Evolutionary conservation across 2,113 vertebrate species (phyloP).

Genomic region (Cardinalis cardinalis): DNA sequence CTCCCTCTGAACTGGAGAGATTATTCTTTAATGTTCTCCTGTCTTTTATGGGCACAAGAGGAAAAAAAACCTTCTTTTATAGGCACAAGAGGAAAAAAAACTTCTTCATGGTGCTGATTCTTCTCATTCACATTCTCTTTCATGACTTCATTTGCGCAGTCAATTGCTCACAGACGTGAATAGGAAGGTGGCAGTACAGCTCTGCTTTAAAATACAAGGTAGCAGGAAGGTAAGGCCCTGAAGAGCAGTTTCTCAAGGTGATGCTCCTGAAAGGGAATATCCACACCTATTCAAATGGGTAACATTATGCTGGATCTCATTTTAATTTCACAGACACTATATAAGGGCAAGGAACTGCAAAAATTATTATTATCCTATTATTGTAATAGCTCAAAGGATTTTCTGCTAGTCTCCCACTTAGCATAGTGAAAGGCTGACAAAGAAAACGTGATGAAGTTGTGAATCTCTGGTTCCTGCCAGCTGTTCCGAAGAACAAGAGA

Average conservation of each 20-base stretch:
- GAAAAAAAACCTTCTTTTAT: not conserved
- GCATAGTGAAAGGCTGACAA: constrained; percentile 11
- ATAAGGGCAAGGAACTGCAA: constrained; percentile 5
- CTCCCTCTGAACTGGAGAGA: not conserved
- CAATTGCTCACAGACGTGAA: not conserved
- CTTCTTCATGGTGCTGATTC: not conserved
- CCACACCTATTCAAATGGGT: not conserved
- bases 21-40: not conserved
- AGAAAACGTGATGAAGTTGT: constrained; percentile 37
- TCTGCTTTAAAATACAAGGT: not conserved
- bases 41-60: not conserved
- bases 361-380: constrained; percentile 45
- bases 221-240: not conserved
- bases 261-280: not conserved
- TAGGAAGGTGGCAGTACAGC: not conserved
- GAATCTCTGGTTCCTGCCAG: constrained; percentile 9
- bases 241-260: not conserved
- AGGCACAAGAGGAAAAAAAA: not conserved
- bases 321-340: constrained; percentile 20
- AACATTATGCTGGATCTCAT: not conserved
- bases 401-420: constrained; percentile 33
- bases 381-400: constrained; percentile 44
- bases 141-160: not conserved
- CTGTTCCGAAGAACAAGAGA: constrained; percentile 14
- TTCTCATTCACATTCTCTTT: not conserved